A percentile compares a stretch with the other conserved stretches of the same genome.
These are phyloP conservation scores for Chloebia gouldiae DNA, from an alignment of 2,113 vertebrate species.

Conservation along the genomic window DNA sequence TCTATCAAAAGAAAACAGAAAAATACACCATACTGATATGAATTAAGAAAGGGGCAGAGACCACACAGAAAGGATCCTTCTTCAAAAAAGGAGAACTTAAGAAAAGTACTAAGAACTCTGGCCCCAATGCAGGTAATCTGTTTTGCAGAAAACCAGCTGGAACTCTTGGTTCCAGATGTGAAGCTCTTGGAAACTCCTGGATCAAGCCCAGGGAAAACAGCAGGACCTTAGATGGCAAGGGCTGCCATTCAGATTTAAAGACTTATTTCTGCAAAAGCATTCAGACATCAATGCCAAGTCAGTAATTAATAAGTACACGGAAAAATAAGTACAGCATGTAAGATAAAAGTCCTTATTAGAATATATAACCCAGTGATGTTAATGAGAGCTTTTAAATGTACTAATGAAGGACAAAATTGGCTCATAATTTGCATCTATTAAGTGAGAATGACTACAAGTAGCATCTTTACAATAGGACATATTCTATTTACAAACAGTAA, in stretches of 20 bases:
- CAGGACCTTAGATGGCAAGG: not conserved
- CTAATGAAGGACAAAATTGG: not conserved
- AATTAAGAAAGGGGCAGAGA: not conserved
- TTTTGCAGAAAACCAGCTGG: not conserved
- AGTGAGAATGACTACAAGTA: not conserved
- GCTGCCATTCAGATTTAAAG: not conserved
- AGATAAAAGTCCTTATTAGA: not conserved
- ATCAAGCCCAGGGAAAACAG: not conserved
- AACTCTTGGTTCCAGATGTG: not conserved
- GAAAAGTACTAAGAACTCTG: not conserved
- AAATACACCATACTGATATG: fast-evolving
- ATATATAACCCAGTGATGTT: not conserved
- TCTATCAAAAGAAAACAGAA: not conserved
- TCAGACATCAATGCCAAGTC: not conserved
- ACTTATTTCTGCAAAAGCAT: not conserved
- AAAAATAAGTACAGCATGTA: not conserved
- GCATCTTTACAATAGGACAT: not conserved
- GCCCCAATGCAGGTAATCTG: not conserved
- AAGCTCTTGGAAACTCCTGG: not conserved
- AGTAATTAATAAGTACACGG: not conserved
- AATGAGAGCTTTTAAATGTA: not conserved
- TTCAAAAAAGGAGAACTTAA: not conserved
- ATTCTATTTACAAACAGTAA: not conserved
- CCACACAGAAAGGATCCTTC: not conserved
- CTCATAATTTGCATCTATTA: not conserved